Evolutionary conservation across 2,888 invertebrate genomes (phyloP).

Genomic region (Ichneumoninae sp.): DNA sequence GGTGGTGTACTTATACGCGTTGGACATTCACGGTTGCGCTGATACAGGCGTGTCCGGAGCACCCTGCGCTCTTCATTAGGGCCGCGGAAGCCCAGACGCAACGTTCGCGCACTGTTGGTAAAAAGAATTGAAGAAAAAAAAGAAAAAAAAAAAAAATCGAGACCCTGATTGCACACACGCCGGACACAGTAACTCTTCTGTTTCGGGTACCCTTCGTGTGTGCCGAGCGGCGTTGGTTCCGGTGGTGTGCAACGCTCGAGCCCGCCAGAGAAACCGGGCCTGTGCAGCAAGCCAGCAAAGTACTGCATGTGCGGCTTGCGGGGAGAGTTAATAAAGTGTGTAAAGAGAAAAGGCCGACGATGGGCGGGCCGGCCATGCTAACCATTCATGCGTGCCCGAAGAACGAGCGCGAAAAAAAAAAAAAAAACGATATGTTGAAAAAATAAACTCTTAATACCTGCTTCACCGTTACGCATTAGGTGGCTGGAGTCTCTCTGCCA

Average conservation of each 20-base stretch:
- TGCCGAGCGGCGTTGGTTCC: conserved; percentile 33
- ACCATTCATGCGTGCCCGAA: conserved; percentile 77
- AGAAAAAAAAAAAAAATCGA: conserved; percentile 7
- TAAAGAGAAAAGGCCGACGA: conserved; percentile 78
- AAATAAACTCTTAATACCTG: conserved; percentile 41
- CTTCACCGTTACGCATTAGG: conserved; percentile 66
- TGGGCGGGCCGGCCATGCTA: conserved; percentile 74
- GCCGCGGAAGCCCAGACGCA: conserved; percentile 18
- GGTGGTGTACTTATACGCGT: conserved; percentile 29
- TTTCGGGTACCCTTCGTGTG: conserved; percentile 48
- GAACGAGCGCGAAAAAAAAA: conserved; percentile 66
- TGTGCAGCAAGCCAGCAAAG: conserved; percentile 27
- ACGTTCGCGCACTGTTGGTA: conserved; percentile 21
- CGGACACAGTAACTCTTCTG: conserved; percentile 76
- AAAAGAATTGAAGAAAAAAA: conserved; percentile 23
- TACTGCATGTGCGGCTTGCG: conserved; percentile 38
- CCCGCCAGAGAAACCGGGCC: conserved; percentile 23
- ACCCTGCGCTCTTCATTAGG: conserved; percentile 54
- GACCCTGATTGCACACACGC: conserved; percentile 59
- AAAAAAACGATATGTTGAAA: conserved; percentile 35
- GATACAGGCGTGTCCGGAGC: conserved; percentile 31
- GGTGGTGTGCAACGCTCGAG: conserved; percentile 17
- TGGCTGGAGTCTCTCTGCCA: conserved; percentile 53
- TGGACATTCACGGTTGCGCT: conserved; percentile 27
- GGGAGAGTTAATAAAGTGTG: conserved; percentile 79